Evolutionary conservation across 2,113 vertebrate species (phyloP), one percentile per base, ranked within the genome.

Genomic region (Salvelinus sp.): DNA sequence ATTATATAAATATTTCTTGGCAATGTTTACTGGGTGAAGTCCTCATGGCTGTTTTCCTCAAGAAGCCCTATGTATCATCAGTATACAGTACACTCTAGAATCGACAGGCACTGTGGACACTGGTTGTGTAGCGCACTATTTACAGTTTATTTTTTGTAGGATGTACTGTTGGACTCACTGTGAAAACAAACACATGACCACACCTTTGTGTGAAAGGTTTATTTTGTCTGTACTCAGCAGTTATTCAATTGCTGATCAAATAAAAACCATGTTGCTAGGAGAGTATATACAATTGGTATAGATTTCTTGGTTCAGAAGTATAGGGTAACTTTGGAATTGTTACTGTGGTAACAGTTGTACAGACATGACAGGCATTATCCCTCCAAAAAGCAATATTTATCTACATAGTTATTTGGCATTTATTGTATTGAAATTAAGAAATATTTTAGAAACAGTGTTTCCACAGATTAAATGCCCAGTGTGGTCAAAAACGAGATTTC

Each of bases 361-460:
- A 74, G 81, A 79, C 81, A 79, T 79, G 77, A 79, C 48, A 7
- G 6, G n/a, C 60, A 66, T 71, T 74, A 1, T 77, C 66, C 64
- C 69, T 47, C 6, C 63, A 23, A 67, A 70, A 75, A 28, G 33
- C 33, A 33, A 47, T 54, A 54, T 63, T 50, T 48, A 23, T 6
- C 54, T 57, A 57, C 54, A 57, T 6, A 5, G 6, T 57, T 57
- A 57, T 57, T 18, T 57, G 54, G 13, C 16, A 16, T 20, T 57
- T 57, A 20, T 6, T 57, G 54, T 57, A 57, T 20, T 18, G 18
- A 57, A 18, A 57, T 57, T 2, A 44, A 44, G 4, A 38, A 7
- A 44, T 9, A 2, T 9, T 44, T 44, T 9, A 9, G 7, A 44
- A 44, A 44, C 2, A 10, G 7, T 44, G 6, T 10, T 44, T 44